Conservation (phyloP, 1,140 invertebrate species). For the Archivesica marissinica region DNA sequence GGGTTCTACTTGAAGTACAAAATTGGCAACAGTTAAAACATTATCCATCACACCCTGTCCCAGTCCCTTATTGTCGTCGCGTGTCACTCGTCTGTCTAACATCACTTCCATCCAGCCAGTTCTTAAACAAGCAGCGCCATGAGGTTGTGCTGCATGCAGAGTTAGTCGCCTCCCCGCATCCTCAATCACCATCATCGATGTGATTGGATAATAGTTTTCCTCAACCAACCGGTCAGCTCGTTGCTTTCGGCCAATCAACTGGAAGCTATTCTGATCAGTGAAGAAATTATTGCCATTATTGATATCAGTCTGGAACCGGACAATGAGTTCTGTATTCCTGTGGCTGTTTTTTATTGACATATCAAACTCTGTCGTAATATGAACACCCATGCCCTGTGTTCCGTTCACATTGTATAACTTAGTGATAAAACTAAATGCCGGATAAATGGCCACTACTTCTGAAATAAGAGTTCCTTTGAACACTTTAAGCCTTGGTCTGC, state of each 20-base stretch:
- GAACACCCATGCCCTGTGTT: conserved; percentile 84
- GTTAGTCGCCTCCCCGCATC: conserved; percentile 88
- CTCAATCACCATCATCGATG: conserved; percentile 92
- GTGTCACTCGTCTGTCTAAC: conserved; percentile 92
- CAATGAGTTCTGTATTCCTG: conserved; percentile 86
- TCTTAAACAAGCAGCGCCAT: conserved; percentile 92
- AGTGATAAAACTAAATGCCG: conserved; percentile 71
- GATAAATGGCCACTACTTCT: conserved; percentile 88
- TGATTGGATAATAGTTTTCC: conserved; percentile 95
- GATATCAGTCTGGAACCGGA: conserved; percentile 92
- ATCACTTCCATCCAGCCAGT: conserved; percentile 93
- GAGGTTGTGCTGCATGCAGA: conserved; percentile 92
- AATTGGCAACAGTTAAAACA: conserved; percentile 90
- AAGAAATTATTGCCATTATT: conserved; percentile 89
- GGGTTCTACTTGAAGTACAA: conserved; percentile 91
- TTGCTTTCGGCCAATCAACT: conserved; percentile 87
- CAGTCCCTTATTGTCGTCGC: conserved; percentile 94
- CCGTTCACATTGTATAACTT: conserved; percentile 42
- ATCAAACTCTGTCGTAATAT: conserved; percentile 88
- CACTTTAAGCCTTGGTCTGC: not conserved
- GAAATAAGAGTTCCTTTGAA: conserved; percentile 87
- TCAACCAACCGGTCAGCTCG: conserved; percentile 88
- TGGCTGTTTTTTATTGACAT: not conserved
- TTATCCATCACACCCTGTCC: conserved; percentile 96
- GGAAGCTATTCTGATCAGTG: conserved; percentile 96